Conservation (phyloP, 2,797 vertebrate species). For the Pempheris klunzingeri region DNA sequence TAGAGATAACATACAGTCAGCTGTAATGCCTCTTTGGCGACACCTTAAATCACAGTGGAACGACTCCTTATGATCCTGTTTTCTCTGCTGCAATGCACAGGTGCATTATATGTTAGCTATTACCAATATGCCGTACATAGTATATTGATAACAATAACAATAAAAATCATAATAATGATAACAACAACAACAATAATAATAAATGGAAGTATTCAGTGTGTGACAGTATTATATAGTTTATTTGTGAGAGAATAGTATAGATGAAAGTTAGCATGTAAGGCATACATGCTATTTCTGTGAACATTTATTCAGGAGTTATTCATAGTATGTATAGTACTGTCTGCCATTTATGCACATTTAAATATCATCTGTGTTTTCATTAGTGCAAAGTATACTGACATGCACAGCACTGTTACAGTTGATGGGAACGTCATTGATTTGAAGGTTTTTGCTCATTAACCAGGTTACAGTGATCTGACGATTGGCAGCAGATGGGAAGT, state of each 20-base stretch:
- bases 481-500: no score
- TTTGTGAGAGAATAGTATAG: background rate
- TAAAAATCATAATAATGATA: no score
- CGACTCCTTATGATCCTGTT: conserved; percentile 13
- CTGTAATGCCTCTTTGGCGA: conserved; percentile 16
- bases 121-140: background rate
- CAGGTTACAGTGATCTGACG: no score
- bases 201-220: background rate
- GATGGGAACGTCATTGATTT: no score
- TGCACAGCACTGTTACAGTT: no score
- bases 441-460: no score
- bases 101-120: background rate
- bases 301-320: background rate
- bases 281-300: background rate
- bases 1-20: conserved; percentile 43
- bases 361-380: background rate
- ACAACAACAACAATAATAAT: background rate
- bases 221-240: background rate
- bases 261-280: background rate
- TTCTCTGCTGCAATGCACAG: background rate
- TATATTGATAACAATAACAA: background rate
- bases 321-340: background rate
- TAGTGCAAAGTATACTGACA: no score
- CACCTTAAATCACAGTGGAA: conserved; percentile 15
- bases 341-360: background rate